Base-by-base conservation (phyloP, 2,797 vertebrate species). In the Cyclopterus lumpus region DNA sequence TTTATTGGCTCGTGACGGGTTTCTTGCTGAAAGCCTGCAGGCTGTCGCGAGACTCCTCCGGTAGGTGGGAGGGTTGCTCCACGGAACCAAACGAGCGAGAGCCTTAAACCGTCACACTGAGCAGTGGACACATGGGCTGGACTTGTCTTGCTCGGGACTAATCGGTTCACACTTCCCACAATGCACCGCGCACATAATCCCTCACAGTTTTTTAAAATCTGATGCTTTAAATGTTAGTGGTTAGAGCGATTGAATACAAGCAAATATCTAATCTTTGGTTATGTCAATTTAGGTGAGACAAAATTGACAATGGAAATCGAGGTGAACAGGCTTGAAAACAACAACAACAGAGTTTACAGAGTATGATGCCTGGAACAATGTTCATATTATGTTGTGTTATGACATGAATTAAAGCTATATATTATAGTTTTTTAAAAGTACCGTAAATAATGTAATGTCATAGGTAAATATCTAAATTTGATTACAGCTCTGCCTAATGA, bases 61-160 rank as follows among this genome's bases (percentile, higher is more conserved):
- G 62, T 15, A 83, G 88, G 54, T 64, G 84, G 75, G 62, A 40
- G 65, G 14, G 60, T 77, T 75, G 71, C 62, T 44, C 67, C 67
- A 49, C 9, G 1, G 12, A n/a, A 46, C 53, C 7, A 1, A 32
- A 26, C 11, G 3, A 14, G 2, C 11, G 55, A 16, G 51, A 75
- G 72, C 6, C n/a, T n/a, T n/a, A 22, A 48, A 16, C 22, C 2
- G 44, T 6, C n/a, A 46, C 8, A 28, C 36, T n/a, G 1, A 6
- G 8, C 2, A 28, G n/a, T 9, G 0, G 7, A 71, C 51, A 59
- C 4, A 32, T 22, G 5, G 22, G 1, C 18, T 11, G 12, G 36
- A 51, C 7, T 0, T 28, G 20, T 51, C 7, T 32, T 2, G 5
- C 1, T 8, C 9, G 4, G 5, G 26, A 34, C 7, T 3, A 1